phyloP scores from a whole-genome alignment of 2,797 vertebrate species.

The Dicrostonyx torquatus region DNA sequence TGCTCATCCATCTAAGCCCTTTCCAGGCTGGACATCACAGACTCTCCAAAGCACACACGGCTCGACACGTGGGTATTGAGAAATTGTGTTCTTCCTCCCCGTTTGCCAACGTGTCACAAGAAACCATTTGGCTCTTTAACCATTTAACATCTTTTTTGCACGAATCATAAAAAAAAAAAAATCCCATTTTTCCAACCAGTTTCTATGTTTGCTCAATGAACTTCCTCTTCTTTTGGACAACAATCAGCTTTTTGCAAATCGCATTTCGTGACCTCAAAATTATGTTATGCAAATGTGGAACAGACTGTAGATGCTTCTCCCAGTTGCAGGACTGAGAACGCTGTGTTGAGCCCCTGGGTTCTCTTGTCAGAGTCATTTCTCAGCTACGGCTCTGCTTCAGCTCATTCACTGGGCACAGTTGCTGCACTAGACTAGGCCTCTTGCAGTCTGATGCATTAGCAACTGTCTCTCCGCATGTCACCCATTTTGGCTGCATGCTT shows the following conservation, averaged over 20 bases:
- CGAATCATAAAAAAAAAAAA: slow-evolving; percentile 21
- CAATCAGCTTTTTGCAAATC: not conserved
- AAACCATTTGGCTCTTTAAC: not conserved
- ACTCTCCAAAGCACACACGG: accelerated
- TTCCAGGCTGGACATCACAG: not conserved
- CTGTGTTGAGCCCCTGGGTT: not conserved
- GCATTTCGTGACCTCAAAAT: not conserved
- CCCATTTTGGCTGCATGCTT: not conserved
- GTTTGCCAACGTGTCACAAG: not conserved
- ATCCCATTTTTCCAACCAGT: not conserved
- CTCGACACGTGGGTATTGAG: not conserved
- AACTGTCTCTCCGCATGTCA: not conserved
- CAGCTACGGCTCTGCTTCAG: not conserved
- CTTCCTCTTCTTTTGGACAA: not conserved
- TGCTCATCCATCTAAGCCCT: not conserved
- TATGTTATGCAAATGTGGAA: not conserved
- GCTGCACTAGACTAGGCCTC: not conserved
- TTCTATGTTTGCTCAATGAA: not conserved
- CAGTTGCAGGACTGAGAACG: not conserved
- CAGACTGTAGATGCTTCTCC: not conserved
- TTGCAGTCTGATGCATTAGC: accelerated
- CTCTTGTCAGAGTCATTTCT: not conserved
- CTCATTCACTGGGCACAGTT: not conserved
- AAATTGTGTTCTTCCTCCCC: not conserved
- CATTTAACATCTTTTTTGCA: not conserved